These are phyloP conservation scores for Leucoraja erinaceus DNA, from an alignment of 2,113 vertebrate genomes.

Conservation along the genomic window DNA sequence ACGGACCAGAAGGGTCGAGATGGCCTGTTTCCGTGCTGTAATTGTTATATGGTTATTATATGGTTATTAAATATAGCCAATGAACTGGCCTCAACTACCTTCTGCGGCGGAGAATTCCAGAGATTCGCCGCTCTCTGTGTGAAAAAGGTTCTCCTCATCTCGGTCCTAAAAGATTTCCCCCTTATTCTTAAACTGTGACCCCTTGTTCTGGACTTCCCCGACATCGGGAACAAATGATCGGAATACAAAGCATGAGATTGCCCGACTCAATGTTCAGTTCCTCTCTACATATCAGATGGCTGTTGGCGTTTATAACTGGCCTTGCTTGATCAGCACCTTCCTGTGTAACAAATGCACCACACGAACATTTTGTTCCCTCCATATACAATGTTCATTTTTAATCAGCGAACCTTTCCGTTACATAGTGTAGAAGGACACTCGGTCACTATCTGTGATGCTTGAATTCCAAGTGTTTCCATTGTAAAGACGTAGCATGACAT, in stretches of 20 bases:
- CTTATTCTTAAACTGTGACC: too few species aligned
- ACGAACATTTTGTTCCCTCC: neutral
- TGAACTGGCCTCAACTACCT: too few species aligned
- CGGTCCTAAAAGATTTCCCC: too few species aligned
- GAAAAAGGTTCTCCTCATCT: too few species aligned
- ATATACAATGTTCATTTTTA: slow-evolving; percentile 7
- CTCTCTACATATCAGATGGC: neutral
- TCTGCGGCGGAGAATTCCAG: too few species aligned
- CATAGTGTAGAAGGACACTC: neutral
- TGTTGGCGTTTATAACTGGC: neutral
- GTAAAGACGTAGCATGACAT: neutral
- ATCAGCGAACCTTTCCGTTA: neutral
- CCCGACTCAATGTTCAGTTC: neutral
- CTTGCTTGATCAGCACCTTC: neutral
- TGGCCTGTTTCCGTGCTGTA: too few species aligned
- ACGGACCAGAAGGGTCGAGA: too few species aligned
- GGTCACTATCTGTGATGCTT: neutral
- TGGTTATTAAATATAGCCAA: too few species aligned
- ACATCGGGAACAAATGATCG: too few species aligned
- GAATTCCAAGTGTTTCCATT: neutral
- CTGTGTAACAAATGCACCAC: neutral
- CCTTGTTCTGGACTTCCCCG: too few species aligned
- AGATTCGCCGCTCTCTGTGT: too few species aligned
- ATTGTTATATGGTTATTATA: too few species aligned
- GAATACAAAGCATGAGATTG: neutral